Evolutionary conservation across 2,113 vertebrate species (phyloP).

Genomic region (Dicerorhinus sumatrensis): DNA sequence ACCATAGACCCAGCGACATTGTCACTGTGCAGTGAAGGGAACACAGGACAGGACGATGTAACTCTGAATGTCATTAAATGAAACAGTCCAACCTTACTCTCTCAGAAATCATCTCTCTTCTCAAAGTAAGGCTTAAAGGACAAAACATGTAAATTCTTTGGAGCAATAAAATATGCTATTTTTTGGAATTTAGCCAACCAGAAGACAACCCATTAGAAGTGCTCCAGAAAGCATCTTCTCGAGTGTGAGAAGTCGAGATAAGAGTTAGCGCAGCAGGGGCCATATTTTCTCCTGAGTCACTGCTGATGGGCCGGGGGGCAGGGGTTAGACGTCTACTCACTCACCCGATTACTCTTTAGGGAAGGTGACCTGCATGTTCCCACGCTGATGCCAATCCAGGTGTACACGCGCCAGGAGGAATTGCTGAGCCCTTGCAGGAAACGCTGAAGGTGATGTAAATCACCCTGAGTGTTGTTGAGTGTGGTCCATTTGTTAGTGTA

Average conservation of each 20-base stretch:
- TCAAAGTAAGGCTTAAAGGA: neutral
- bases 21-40: too few relatives aligned
- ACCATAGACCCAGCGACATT: too few relatives aligned
- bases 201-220: neutral
- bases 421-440: neutral
- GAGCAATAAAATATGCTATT: neutral
- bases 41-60: too few relatives aligned
- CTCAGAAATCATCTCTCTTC: neutral
- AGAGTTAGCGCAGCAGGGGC: neutral
- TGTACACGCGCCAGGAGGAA: neutral
- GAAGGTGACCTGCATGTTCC: neutral
- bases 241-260: neutral
- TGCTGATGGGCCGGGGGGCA: too few relatives aligned
- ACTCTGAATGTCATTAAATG: neutral
- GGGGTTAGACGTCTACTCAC: neutral
- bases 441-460: too few relatives aligned
- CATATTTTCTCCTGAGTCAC: neutral
- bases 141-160: neutral
- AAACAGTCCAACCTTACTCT: neutral
- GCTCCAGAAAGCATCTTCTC: neutral
- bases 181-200: neutral
- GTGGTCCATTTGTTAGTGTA: accelerated
- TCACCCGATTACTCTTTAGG: too few relatives aligned
- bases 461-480: neutral
- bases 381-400: too few relatives aligned